phyloP scores from a whole-genome alignment of 2,797 vertebrate species.

The Sphenodon punctatus region DNA sequence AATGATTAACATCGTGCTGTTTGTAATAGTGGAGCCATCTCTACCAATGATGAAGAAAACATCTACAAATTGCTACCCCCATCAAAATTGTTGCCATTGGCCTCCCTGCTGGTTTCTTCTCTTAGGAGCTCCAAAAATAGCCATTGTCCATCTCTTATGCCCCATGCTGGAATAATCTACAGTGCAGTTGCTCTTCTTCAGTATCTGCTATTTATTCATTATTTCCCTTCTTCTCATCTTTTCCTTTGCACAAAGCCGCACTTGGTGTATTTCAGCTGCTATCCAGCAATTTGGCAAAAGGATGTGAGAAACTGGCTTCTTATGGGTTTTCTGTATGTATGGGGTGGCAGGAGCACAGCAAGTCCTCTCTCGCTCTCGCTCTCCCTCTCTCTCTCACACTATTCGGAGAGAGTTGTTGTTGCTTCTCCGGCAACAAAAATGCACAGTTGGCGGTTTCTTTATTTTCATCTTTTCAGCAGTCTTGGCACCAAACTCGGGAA shows the following conservation, averaged over 20 bases:
- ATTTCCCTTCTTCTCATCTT: background rate
- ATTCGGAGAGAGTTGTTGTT: slow-evolving; percentile 26
- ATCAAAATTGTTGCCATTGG: background rate
- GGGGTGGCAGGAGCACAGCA: background rate
- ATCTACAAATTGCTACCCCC: background rate
- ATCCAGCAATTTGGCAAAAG: slow-evolving; percentile 43
- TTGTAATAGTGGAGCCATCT: too few relatives aligned
- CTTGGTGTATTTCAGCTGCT: slow-evolving; percentile 53
- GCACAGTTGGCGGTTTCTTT: slow-evolving; percentile 57
- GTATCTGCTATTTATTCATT: slow-evolving; percentile 31
- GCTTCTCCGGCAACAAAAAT: slow-evolving; percentile 53
- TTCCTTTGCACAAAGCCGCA: background rate
- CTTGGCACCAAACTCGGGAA: slow-evolving; percentile 50
- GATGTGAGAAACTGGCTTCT: slow-evolving; percentile 40
- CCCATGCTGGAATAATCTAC: background rate
- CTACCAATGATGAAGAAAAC: background rate
- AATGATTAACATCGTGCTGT: too few relatives aligned
- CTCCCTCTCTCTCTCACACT: too few relatives aligned
- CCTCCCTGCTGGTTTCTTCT: background rate
- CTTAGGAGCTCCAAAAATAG: slow-evolving; percentile 10
- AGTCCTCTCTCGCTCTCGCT: slow-evolving; percentile 40
- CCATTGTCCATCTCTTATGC: background rate
- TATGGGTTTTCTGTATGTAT: slow-evolving; percentile 14
- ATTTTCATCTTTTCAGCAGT: slow-evolving; percentile 64
- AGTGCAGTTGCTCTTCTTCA: slow-evolving; percentile 16